phyloP scores from a whole-genome alignment of 2,888 invertebrate species.

The Eupeodes latifasciatus region DNA sequence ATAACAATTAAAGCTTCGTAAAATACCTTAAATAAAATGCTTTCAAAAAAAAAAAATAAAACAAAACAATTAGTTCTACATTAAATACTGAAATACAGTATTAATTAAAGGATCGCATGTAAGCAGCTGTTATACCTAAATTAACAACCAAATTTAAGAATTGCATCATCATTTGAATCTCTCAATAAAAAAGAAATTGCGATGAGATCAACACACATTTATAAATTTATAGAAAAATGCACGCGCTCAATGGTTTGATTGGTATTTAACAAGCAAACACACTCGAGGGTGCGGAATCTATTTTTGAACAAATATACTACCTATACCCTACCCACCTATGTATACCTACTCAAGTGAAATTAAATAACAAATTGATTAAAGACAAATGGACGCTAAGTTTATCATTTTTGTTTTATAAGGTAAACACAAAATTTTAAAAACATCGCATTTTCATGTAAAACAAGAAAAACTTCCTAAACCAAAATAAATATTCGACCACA shows the following conservation, averaged over 20 bases:
- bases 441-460: slow-evolving; percentile 46
- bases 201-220: slow-evolving; percentile 24
- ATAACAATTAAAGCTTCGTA: too few relatives aligned
- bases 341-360: background rate
- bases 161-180: slow-evolving; percentile 8
- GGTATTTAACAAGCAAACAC: slow-evolving; percentile 17
- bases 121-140: background rate
- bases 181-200: background rate
- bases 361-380: background rate
- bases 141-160: background rate
- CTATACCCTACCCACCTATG: background rate
- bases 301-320: slow-evolving; percentile 3
- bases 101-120: background rate
- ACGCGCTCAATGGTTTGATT: slow-evolving; percentile 6
- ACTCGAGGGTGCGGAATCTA: slow-evolving; percentile 22
- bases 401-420: background rate
- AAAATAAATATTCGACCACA: background rate
- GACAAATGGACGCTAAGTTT: background rate
- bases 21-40: too few relatives aligned
- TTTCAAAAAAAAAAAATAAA: too few relatives aligned
- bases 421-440: background rate
- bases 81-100: background rate
- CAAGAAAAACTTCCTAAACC: background rate
- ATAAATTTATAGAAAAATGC: slow-evolving; percentile 6
- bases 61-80: too few relatives aligned